These are phyloP conservation scores for Microhierax caerulescens DNA, from an alignment of 2,797 vertebrate genomes.

Conservation along the genomic window DNA sequence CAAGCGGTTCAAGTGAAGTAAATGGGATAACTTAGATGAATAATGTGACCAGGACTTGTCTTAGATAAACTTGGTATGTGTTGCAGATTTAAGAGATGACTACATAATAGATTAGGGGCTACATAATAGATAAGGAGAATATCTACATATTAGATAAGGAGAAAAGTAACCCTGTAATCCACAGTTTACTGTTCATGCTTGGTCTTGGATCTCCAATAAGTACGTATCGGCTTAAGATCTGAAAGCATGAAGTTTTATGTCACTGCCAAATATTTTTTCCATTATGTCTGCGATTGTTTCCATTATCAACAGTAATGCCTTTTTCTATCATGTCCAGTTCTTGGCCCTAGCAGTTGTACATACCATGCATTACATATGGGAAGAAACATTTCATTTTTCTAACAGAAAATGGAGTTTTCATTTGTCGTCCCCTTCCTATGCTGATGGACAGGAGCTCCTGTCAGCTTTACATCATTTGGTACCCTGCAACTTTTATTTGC, in stretches of 20 bases:
- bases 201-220: neutral
- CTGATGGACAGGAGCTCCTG: neutral
- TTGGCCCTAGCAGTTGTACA: accelerated
- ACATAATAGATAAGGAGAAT: too few species aligned
- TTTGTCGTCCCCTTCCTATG: neutral
- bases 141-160: neutral
- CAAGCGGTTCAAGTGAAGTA: neutral
- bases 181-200: neutral
- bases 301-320: neutral
- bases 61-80: neutral
- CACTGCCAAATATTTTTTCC: neutral
- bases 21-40: neutral
- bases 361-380: neutral
- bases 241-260: neutral
- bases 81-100: neutral
- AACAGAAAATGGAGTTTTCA: neutral
- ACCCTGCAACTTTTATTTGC: neutral
- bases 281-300: neutral
- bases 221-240: neutral
- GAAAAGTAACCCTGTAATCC: neutral
- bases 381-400: neutral
- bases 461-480: neutral
- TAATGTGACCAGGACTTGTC: neutral
- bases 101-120: neutral
- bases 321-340: neutral